phyloP scores from a whole-genome alignment of 2,797 vertebrate species.

The Pseudocheirus occidentalis region DNA sequence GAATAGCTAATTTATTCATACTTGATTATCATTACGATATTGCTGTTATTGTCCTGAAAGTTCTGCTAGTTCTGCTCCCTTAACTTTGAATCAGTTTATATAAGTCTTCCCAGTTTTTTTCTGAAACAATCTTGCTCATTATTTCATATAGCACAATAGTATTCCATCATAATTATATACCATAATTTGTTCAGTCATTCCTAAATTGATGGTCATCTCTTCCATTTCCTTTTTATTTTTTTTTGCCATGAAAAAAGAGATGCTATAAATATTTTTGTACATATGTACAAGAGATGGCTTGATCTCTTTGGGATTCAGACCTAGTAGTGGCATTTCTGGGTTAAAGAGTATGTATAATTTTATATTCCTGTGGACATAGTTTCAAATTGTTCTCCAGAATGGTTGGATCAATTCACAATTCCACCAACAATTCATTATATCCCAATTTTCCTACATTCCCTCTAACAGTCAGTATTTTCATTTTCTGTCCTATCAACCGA shows the following conservation, averaged over 20 bases:
- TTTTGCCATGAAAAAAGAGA: not conserved
- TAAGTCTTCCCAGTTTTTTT: not conserved
- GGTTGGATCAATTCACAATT: not conserved
- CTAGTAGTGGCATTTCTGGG: not conserved
- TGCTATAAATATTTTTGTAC: not conserved
- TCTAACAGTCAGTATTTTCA: not conserved
- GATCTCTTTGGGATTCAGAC: not conserved
- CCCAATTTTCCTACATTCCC: not conserved
- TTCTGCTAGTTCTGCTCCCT: not conserved
- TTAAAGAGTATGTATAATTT: not conserved
- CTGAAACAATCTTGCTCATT: not conserved
- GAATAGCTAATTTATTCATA: not conserved
- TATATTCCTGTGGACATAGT: not conserved
- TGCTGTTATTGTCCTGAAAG: not conserved
- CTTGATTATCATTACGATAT: not conserved
- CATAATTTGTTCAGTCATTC: not conserved
- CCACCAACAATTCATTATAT: not conserved
- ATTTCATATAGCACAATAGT: not conserved
- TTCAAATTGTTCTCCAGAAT: not conserved
- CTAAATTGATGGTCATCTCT: not conserved
- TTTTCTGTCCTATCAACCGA: not conserved
- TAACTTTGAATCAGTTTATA: not conserved
- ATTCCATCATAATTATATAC: not conserved
- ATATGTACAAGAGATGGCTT: not conserved
- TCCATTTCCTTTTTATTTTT: not conserved